A percentile compares a stretch with the other conserved stretches of the same genome.
phyloP scores from a whole-genome alignment of 1,140 invertebrate species.

The Listronotus bonariensis region DNA sequence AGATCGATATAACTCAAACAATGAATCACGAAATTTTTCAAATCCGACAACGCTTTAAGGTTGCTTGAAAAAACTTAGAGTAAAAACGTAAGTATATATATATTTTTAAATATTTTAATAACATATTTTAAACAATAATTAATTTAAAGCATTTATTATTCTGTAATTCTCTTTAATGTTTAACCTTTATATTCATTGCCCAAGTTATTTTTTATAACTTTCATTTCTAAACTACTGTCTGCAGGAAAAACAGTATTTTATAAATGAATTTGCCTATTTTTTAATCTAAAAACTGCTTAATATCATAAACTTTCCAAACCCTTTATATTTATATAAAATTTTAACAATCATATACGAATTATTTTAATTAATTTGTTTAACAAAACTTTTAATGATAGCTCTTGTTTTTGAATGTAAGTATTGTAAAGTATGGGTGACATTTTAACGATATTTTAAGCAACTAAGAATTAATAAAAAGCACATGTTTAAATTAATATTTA shows the following conservation, averaged over 20 bases:
- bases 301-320: constrained; percentile 43
- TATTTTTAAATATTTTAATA: no score
- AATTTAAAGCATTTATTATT: no score
- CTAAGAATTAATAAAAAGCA: constrained; percentile 17
- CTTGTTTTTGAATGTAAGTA: constrained; percentile 27
- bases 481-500: constrained; percentile 11
- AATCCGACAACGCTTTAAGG: no score
- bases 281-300: constrained; percentile 12
- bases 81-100: no score
- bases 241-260: constrained; percentile 41
- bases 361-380: constrained; percentile 35
- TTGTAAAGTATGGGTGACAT: constrained; percentile 50
- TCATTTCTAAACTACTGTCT: constrained; percentile 30
- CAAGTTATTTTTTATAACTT: neutral
- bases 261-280: constrained; percentile 24
- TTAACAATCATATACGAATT: constrained; percentile 51
- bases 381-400: constrained; percentile 43
- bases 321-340: constrained; percentile 54
- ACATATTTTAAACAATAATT: no score
- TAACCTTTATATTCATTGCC: no score
- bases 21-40: neutral
- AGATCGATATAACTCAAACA: constrained; percentile 18
- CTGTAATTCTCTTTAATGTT: no score
- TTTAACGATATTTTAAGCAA: constrained; percentile 35
- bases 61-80: no score